Evolutionary conservation across 2,113 vertebrate species (phyloP), one percentile per base, ranked within the genome.

Genomic region (Thinocorus orbignyianus): DNA sequence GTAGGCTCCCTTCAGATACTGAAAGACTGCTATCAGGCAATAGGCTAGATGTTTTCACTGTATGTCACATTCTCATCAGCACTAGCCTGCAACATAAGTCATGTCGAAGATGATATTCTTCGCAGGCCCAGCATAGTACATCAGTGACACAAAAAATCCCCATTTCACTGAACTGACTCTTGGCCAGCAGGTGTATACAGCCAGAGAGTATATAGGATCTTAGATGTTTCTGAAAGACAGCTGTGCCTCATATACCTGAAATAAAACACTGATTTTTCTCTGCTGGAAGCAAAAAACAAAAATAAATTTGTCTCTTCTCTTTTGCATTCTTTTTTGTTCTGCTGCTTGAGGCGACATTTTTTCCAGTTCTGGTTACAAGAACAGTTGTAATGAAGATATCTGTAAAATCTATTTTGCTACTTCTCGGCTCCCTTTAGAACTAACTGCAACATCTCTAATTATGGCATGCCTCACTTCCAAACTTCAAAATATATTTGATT

Each of bases 401-500:
- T 89, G 92, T 91, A 85, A 89, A 55, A 64, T 52, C 20, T 81
- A 4, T 39, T 84, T 74, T 42, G 13, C 11, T 71, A 39, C 20
- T 78, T 64, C 26, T 68, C 24, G n/a, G 9, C 2, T 89, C 31
- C 18, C 51, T 87, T 81, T 87, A 35, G 48, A 92, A 68, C 7
- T n/a, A 78, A 70, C 5, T 37, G 13, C 23, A 69, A 17, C 7
- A 1, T 68, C 39, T 78, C 62, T 72, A 91, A 71, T 79, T 74
- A 51, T 42, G 35, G 17, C 48, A 69, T 62, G 28, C 5, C 12
- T 92, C 33, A 17, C 7, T 33, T 71, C 28, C 52, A 74, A 58
- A 91, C 93, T 73, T 88, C 55, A 93, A 91, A 92, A 70, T 7
- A 46, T 70, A 51, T 78, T 81, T 78, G 23, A 58, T 93, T 90